phyloP scores from a whole-genome alignment of 2,888 invertebrate species.

The Latrodectus hesperus region DNA sequence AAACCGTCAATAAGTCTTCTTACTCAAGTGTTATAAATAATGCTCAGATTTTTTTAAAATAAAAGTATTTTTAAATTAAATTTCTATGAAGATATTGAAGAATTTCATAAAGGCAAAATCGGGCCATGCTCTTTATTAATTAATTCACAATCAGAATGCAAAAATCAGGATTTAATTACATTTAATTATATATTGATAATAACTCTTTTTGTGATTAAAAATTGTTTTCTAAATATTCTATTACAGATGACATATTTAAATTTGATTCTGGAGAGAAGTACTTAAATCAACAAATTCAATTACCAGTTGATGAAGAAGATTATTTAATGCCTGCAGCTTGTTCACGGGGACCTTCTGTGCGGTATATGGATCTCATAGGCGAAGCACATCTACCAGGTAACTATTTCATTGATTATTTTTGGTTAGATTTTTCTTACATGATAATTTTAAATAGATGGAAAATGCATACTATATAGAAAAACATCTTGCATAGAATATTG shows the following conservation, averaged over 20 bases:
- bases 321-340: conserved; percentile 93
- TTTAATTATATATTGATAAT: neutral
- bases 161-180: too few species aligned
- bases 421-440: neutral
- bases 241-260: conserved; percentile 50
- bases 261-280: conserved; percentile 55
- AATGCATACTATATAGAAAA: too few species aligned
- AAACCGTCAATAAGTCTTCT: too few species aligned
- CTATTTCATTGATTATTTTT: neutral
- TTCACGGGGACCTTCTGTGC: conserved; percentile 76
- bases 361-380: conserved; percentile 92
- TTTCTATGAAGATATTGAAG: too few species aligned
- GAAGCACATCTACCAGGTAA: conserved; percentile 76
- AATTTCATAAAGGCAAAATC: too few species aligned
- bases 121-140: too few species aligned
- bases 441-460: too few species aligned
- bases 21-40: too few species aligned
- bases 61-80: too few species aligned
- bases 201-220: neutral
- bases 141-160: too few species aligned
- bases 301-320: conserved; percentile 96
- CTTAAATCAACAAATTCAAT: conserved; percentile 70
- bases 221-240: neutral
- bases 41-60: too few species aligned
- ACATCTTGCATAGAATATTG: too few species aligned